These are phyloP conservation scores for Porites cylindrica DNA, from an alignment of 92 coral and sea anemone genomes.

Conservation along the genomic window DNA sequence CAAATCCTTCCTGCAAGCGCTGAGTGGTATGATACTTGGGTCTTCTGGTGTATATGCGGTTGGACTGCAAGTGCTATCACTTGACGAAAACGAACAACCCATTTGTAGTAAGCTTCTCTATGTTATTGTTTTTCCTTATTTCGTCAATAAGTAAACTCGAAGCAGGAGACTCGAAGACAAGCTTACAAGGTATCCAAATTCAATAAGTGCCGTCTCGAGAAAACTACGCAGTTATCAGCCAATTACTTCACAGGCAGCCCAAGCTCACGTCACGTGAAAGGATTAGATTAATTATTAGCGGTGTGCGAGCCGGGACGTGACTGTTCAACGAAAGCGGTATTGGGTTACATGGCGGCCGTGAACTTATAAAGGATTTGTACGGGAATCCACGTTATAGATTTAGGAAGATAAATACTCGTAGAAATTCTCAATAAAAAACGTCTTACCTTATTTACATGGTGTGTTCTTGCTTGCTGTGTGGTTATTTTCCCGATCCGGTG, in stretches of 20 bases:
- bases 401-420: too few relatives aligned
- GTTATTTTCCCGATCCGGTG: too few relatives aligned
- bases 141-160: background rate
- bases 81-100: constrained; percentile 1
- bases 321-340: too few relatives aligned
- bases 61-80: constrained; percentile 17
- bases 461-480: too few relatives aligned
- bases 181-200: constrained; percentile 3
- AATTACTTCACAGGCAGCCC: background rate
- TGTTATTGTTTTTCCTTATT: background rate
- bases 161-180: background rate
- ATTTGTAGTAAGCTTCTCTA: background rate
- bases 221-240: constrained; percentile 9
- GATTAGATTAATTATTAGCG: too few relatives aligned
- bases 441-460: too few relatives aligned
- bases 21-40: constrained; percentile 25
- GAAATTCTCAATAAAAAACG: too few relatives aligned
- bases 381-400: too few relatives aligned
- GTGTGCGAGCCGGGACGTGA: too few relatives aligned
- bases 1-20: constrained; percentile 27
- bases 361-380: too few relatives aligned
- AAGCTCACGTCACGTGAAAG: too few relatives aligned
- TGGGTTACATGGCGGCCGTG: too few relatives aligned
- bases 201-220: constrained; percentile 1
- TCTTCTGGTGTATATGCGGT: constrained; percentile 27